Base-by-base conservation (phyloP, 2,888 invertebrate species). In the Aelia acuminata region DNA sequence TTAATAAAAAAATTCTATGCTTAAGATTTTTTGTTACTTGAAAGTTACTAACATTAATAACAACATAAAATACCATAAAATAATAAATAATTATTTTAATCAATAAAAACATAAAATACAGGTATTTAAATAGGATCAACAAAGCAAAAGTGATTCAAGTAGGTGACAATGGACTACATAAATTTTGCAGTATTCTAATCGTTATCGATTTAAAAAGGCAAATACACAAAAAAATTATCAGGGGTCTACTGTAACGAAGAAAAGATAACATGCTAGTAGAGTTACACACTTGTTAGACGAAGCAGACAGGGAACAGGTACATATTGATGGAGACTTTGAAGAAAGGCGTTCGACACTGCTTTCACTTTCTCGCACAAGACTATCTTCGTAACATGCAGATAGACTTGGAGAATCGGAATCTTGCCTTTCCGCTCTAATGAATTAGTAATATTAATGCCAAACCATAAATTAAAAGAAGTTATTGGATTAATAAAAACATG, bases 311-410 rank as follows among this genome's bases (percentile, higher is more conserved):
- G 88, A 88, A 89, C 92, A 92, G 88, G 91, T 91, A 57, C 90
- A 91, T 89, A 91, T 91, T 0, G 92, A 92, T 88, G 92, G 92
- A 0, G 93, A 92, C 90, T 90, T 90, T 43, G 85, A 88, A 53
- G 89, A 89, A 75, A 90, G 87, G 47, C 89, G 75, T 80, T 90
- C 90, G 20, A 90, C 89, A 53, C 89, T 89, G 43, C 88, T 87
- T 35, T 87, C 85, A 63, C 89, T 89, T 26, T 88, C 89, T 85
- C 88, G 85, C 18, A 90, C 90, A 53, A 90, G 88, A 88, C 90
- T 90, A 84, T 90, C 90, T 63, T 90, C 90, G 75, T 90, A 90
- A 85, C 89, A 90, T 31, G 90, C 89, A 31, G 90, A 90, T 43
- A 89, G 80, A 31, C 50, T 63, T 39, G 84, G 43, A 75, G 87